Conservation (phyloP, 2,888 invertebrate genomes). For the Cephus nigrinus region DNA sequence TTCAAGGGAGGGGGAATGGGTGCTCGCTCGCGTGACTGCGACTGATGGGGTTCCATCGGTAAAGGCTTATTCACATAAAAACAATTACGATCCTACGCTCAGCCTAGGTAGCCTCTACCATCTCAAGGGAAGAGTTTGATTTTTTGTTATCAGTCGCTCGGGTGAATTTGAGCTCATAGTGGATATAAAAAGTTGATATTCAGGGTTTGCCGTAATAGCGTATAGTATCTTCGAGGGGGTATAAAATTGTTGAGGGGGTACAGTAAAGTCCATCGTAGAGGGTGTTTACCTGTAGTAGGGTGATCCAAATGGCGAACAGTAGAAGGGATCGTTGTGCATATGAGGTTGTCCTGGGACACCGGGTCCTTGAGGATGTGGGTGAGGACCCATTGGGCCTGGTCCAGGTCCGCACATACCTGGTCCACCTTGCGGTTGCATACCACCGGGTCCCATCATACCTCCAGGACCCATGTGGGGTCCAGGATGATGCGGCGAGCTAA, state of each 20-base stretch:
- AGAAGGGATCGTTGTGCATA: conserved; percentile 71
- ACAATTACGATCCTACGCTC: not conserved
- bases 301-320: conserved; percentile 71
- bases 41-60: not conserved
- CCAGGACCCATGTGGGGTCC: conserved; percentile 62
- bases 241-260: not conserved
- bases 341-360: conserved; percentile 65
- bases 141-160: not conserved
- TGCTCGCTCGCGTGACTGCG: not conserved
- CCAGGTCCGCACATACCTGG: conserved; percentile 62
- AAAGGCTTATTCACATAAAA: not conserved
- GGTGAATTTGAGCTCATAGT: not conserved
- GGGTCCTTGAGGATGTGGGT: conserved; percentile 51
- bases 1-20: not conserved
- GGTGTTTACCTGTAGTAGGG: conserved; percentile 70
- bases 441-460: conserved; percentile 49
- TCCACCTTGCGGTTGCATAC: conserved; percentile 61
- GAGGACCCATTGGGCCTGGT: conserved; percentile 50
- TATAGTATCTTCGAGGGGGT: not conserved
- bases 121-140: not conserved
- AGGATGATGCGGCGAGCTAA: conserved; percentile 62
- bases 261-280: not conserved
- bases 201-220: not conserved
- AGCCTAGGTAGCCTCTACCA: not conserved
- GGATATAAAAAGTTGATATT: not conserved